Evolutionary conservation across 2,888 invertebrate species (phyloP), one percentile per base, ranked within the genome.

Genomic region (Cinara cedri): DNA sequence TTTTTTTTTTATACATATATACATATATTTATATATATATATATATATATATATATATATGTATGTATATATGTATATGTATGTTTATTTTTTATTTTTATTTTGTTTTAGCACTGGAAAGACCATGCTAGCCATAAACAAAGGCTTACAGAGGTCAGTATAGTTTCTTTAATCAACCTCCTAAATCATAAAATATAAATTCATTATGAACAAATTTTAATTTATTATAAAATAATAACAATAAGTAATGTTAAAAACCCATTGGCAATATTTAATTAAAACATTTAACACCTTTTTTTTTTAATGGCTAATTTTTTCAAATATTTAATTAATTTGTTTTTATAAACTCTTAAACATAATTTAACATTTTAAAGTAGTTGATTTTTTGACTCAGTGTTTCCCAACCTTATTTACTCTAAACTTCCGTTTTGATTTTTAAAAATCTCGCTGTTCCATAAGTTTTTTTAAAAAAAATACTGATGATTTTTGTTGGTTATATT

Each of bases 81-180:
- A 83, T 85, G 84, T 85, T 65, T 78, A 49, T 60, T 87, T 87
- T 86, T 87, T 87, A 55, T 87, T 87, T 87, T 86, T 87, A 86
- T 88, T 88, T 88, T 88, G 87, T 88, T 89, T 89, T 90, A 90
- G 90, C 90, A 89, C 92, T 88, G 93, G 93, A 87, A 93, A 93
- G 89, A 91, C 92, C 86, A 89, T 93, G 87, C 90, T 93, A 87
- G 92, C 92, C 87, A 92, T 93, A 89, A 93, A 92, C 90, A 93
- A 92, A 89, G 93, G 93, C 87, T 90, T 93, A 86, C 92, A 92
- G 88, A 90, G 93, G 90, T 90, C 89, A 90, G 89, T 89, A 89
- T 87, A 62, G 51, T 60, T 78, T 81, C 16, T 68, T 75, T 44
- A 51, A 74, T 74, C 54, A 44, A n/a, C 42, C 24, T 65, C 21